Evolutionary conservation across 2,113 vertebrate genomes (phyloP).

Genomic region (Diadophis punctatus): DNA sequence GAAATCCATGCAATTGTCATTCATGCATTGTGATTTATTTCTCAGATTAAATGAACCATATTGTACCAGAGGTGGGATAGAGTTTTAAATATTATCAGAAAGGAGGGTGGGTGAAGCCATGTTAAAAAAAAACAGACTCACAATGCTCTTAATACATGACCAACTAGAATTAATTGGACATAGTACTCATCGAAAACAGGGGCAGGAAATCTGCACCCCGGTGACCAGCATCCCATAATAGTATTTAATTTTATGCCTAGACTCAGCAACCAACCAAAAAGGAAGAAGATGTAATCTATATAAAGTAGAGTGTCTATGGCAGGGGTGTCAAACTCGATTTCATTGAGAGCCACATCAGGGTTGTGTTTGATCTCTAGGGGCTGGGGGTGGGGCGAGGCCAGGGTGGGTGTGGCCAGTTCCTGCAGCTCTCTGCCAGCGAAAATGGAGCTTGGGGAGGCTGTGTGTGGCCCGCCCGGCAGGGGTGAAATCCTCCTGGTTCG

Average conservation of each 20-base stretch:
- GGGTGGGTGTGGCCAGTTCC: too few species aligned
- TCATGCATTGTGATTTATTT: not conserved
- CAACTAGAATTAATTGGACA: conserved; percentile 1
- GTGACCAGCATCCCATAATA: not conserved
- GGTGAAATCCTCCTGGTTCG: too few species aligned
- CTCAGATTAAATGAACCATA: not conserved
- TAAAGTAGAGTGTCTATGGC: not conserved
- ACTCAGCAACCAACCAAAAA: not conserved
- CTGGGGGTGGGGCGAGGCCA: too few species aligned
- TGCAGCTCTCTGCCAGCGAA: too few species aligned
- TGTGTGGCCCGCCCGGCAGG: rapidly evolving
- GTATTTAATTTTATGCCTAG: not conserved
- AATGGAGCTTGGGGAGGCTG: too few species aligned
- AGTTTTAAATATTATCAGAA: not conserved
- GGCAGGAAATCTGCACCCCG: not conserved
- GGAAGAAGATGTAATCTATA: conserved; percentile 4
- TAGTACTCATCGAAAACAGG: not conserved
- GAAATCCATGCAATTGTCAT: not conserved
- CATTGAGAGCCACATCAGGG: too few species aligned
- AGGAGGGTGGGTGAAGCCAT: not conserved
- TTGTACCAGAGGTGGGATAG: not conserved
- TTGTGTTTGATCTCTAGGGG: too few species aligned
- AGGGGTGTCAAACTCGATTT: too few species aligned
- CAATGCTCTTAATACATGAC: not conserved
- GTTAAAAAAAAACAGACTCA: too few species aligned